Base-by-base conservation (phyloP, 1,140 invertebrate genomes). In the Physella acuta region DNA sequence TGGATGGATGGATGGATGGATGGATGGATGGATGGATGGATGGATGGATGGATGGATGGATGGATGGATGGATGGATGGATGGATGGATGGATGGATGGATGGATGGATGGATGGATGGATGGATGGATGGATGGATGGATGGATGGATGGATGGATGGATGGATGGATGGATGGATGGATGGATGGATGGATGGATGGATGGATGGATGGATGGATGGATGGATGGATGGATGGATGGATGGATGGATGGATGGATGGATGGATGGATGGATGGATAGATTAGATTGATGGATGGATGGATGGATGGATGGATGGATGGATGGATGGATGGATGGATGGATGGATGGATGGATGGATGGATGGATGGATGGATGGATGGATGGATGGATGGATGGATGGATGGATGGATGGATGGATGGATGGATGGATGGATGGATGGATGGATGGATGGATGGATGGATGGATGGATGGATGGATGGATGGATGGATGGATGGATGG, bases 261-360 rank as follows among this genome's bases (percentile, higher is more conserved):
- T n/a, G 44, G 44, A 49, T 49, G n/a, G 44, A 49, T 49, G 44
- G 44, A 49, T n/a, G 44, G 44, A 49, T 49, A 49, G 44, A 49
- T 49, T 49, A 49, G 44, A 49, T 49, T 49, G n/a, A n/a, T n/a
- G n/a, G n/a, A n/a, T n/a, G n/a, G n/a, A n/a, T n/a, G n/a, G n/a
- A n/a, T n/a, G n/a, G n/a, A n/a, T n/a, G n/a, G n/a, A n/a, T n/a
- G n/a, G n/a, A n/a, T n/a, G n/a, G n/a, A n/a, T n/a, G n/a, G n/a
- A n/a, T n/a, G n/a, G n/a, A n/a, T n/a, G n/a, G n/a, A n/a, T n/a
- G n/a, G n/a, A n/a, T n/a, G n/a, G n/a, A n/a, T n/a, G n/a, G n/a
- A n/a, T n/a, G n/a, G n/a, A n/a, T n/a, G n/a, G n/a, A n/a, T n/a
- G n/a, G n/a, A n/a, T n/a, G n/a, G n/a, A n/a, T n/a, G n/a, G n/a